Percentiles rank a stretch among this genome's conserved stretches.
phyloP scores from a whole-genome alignment of 2,113 vertebrate species.

The Leptodactylus fuscus region DNA sequence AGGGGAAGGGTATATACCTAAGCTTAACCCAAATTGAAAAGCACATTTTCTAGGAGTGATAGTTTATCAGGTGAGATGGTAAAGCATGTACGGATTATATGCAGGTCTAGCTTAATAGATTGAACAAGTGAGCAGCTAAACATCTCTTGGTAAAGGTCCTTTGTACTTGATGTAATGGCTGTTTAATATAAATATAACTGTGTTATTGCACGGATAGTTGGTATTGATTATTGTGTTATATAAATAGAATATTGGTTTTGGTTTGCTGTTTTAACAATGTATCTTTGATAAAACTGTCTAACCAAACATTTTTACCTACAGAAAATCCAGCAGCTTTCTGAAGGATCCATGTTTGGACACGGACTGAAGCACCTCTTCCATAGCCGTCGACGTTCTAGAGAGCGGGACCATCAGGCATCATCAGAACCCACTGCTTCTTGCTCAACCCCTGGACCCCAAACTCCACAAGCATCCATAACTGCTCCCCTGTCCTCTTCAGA shows the following conservation, averaged over 20 bases:
- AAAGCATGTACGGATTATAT: too few species aligned
- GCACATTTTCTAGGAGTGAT: background rate
- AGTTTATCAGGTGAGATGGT: background rate
- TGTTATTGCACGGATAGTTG: background rate
- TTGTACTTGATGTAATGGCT: background rate
- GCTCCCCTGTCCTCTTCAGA: constrained; percentile 69
- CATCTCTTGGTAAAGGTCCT: background rate
- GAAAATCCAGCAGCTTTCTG: constrained; percentile 86
- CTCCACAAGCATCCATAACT: constrained; percentile 22
- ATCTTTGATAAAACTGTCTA: background rate
- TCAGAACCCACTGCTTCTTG: constrained; percentile 70
- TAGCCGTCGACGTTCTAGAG: constrained; percentile 80
- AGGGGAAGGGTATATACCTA: background rate
- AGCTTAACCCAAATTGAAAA: background rate
- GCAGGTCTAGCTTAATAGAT: background rate
- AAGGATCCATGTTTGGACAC: constrained; percentile 86
- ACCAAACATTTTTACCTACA: constrained; percentile 60
- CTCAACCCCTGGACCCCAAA: constrained; percentile 60
- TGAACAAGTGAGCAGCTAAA: background rate
- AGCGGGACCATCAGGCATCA: constrained; percentile 74
- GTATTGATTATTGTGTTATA: background rate
- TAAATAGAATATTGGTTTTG: background rate
- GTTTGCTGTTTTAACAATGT: background rate
- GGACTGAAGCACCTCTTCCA: constrained; percentile 87
- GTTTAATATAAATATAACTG: background rate